Conservation (phyloP, 1,140 invertebrate species). For the Mizuhopecten yessoensis region DNA sequence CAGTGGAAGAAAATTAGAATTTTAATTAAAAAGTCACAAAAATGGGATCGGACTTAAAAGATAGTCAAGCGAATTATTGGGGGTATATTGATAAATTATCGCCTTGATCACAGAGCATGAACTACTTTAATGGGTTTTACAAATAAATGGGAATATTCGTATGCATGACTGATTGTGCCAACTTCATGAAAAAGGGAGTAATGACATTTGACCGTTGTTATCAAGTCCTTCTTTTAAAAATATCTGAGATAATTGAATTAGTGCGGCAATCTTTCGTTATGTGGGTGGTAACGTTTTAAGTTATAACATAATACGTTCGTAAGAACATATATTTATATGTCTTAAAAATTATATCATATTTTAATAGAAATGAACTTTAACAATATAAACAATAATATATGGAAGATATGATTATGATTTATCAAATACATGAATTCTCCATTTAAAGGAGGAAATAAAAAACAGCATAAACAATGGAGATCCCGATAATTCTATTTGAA, state of each 20-base stretch:
- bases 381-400: too few species aligned
- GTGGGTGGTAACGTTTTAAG: background rate
- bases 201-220: slow-evolving; percentile 6
- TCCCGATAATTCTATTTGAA: too few species aligned
- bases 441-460: too few species aligned
- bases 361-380: too few species aligned
- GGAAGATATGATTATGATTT: too few species aligned
- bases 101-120: slow-evolving; percentile 6
- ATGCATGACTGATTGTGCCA: background rate
- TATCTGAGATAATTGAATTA: slow-evolving; percentile 21
- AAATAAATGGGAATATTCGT: background rate
- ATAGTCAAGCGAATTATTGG: slow-evolving; percentile 34
- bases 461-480: too few species aligned
- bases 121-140: background rate
- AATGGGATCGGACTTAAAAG: background rate
- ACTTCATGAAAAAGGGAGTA: background rate
- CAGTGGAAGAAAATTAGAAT: background rate
- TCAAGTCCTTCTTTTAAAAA: background rate
- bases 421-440: too few species aligned
- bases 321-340: too few species aligned
- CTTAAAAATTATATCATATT: too few species aligned
- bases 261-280: background rate
- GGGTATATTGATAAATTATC: slow-evolving; percentile 31
- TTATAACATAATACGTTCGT: background rate
- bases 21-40: slow-evolving; percentile 29